These are phyloP conservation scores for Phrynocephalus forsythii DNA, from an alignment of 2,797 vertebrate species.

Conservation along the genomic window DNA sequence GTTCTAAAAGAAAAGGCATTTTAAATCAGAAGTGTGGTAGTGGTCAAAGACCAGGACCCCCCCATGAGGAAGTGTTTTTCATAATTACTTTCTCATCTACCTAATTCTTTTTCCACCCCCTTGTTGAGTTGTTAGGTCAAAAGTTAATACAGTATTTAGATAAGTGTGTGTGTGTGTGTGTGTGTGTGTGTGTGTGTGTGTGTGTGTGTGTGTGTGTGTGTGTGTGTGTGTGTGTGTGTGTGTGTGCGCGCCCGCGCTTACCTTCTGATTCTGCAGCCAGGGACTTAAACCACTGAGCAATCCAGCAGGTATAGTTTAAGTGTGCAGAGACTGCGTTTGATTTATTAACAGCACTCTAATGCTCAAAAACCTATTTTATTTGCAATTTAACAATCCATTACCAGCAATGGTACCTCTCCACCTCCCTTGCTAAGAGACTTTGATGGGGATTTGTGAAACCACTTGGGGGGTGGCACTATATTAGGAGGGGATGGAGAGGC, in stretches of 20 bases:
- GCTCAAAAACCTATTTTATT: not conserved
- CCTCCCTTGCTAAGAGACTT: not conserved
- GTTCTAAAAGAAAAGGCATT: no score
- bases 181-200: not conserved
- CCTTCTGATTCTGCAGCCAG: no score
- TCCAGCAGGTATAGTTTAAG: no score
- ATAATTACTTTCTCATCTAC: not conserved
- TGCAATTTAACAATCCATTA: no score
- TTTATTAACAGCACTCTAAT: not conserved
- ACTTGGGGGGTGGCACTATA: not conserved
- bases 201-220: no score
- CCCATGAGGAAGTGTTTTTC: not conserved
- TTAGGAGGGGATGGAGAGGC: rapidly evolving
- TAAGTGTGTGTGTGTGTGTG: not conserved
- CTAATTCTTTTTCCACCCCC: not conserved
- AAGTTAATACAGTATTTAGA: not conserved
- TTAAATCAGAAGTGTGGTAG: no score
- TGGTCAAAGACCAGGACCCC: no score
- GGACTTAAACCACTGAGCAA: no score
- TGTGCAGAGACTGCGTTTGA: not conserved
- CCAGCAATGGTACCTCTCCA: no score
- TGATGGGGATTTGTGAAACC: not conserved
- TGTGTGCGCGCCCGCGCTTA: no score
- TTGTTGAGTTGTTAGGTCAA: not conserved
- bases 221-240: no score